phyloP scores from a whole-genome alignment of 2,888 invertebrate species.

The Thera britannica region DNA sequence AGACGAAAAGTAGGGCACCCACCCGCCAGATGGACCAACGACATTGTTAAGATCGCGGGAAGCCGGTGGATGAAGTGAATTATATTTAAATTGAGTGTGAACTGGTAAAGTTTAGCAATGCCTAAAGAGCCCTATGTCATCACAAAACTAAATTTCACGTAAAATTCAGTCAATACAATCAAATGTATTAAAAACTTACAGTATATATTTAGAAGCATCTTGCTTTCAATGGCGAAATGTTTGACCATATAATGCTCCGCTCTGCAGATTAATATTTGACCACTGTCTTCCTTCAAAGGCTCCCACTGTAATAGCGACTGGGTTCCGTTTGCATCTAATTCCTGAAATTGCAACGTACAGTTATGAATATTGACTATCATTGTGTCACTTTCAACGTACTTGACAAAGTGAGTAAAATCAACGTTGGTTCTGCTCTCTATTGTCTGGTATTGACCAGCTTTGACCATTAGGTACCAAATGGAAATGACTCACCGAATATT shows the following conservation, averaged over 20 bases:
- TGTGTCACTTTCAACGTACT: neutral
- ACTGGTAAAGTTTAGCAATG: no score
- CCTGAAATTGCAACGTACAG: constrained; percentile 73
- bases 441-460: no score
- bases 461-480: no score
- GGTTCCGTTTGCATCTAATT: constrained; percentile 92
- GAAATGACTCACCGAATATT: constrained; percentile 60
- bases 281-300: constrained; percentile 91
- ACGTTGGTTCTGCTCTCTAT: no score
- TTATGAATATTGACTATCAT: neutral
- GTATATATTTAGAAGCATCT: constrained; percentile 92
- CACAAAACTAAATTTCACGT: neutral
- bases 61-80: no score
- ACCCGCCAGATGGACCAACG: no score
- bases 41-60: no score
- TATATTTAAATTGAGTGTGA: no score
- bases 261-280: constrained; percentile 90
- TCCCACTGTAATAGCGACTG: constrained; percentile 91
- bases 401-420: no score
- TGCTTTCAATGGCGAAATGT: constrained; percentile 90
- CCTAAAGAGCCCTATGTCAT: no score
- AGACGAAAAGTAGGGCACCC: no score
- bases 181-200: constrained; percentile 86
- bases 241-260: constrained; percentile 92
- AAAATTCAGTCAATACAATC: neutral